These are phyloP conservation scores for Trachemys scripta DNA, from an alignment of 2,113 vertebrate genomes.

Conservation along the genomic window DNA sequence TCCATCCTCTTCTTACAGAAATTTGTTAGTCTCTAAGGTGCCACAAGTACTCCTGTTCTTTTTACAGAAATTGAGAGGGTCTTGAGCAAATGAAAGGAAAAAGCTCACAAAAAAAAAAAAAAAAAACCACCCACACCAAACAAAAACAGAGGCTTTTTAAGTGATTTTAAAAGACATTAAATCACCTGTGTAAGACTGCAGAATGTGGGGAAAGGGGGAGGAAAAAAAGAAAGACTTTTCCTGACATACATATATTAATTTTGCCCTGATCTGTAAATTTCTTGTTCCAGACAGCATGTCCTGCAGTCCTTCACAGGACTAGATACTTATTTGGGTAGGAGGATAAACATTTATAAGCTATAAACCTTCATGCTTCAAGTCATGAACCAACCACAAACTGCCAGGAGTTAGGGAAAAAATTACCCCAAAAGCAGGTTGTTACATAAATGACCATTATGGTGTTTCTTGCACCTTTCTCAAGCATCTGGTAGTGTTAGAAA, in stretches of 20 bases:
- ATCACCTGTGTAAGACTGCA: not conserved
- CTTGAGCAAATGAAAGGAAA: not conserved
- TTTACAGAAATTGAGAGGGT: not conserved
- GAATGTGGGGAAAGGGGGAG: not conserved
- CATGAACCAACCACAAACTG: not conserved
- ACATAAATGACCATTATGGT: not conserved
- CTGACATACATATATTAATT: not conserved
- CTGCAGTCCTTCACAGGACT: not conserved
- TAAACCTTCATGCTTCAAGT: not conserved
- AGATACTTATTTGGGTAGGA: not conserved
- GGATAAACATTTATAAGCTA: not conserved
- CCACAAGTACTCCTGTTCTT: not conserved
- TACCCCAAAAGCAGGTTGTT: not conserved
- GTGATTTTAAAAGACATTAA: not conserved
- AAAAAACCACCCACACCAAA: not conserved
- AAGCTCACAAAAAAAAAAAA: not conserved
- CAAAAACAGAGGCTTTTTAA: not conserved
- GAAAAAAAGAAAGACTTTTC: not conserved
- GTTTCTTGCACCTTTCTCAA: not conserved
- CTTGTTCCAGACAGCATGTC: not conserved
- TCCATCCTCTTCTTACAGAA: not conserved
- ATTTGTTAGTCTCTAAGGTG: not conserved
- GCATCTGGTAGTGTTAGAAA: not conserved
- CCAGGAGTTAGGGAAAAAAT: fast-evolving
- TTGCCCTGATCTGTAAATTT: not conserved